Base-by-base conservation (phyloP, 2,113 vertebrate genomes). In the Eulacestoma nigropectus region DNA sequence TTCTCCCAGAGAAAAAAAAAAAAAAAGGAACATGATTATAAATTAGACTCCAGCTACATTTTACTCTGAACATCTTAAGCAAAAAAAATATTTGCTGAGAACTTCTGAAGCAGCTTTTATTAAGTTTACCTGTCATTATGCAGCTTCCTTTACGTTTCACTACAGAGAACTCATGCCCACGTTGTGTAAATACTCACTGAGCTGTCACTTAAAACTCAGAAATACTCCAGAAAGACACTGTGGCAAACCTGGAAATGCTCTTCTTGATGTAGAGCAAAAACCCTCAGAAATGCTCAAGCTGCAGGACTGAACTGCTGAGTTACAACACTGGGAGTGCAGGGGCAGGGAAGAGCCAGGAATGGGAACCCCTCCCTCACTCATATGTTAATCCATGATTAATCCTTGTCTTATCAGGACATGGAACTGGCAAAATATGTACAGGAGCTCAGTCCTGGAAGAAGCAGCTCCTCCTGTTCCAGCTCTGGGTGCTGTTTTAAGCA, bases 161-260 rank as follows among this genome's bases (percentile, higher is more conserved):
- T 95, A 80, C 73, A 88, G 85, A 96, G 94, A 96, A 68, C 87
- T 96, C 94, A 75, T 68, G 92, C 88, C 95, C 65, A 91, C 88
- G 16, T 59, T 91, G 94, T 94, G 89, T 85, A 95, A 98, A 86
- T 47, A 96, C 97, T 97, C 79, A 92, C 96, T 93, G 97, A 97
- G 96, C 95, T 96, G 96, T 92, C 97, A 95, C 92, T 93, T 87
- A 83, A 91, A 89, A 89, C 95, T 95, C 90, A 95, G 79, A 96
- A 96, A 93, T 53, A 84, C 93, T 97, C 94, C 87, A 91, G 74
- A 69, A 81, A 86, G 59, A 46, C 17, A 8, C 39, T 5, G 69
- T 47, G 85, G 94, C 84, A 95, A 95, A 94, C 62, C 81, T 86
- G 84, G 68, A 81, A 95, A 95, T 10, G 89, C 44, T 95, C 63